Evolutionary conservation across 2,888 invertebrate genomes (phyloP).

Genomic region (Chymomyza amoena): DNA sequence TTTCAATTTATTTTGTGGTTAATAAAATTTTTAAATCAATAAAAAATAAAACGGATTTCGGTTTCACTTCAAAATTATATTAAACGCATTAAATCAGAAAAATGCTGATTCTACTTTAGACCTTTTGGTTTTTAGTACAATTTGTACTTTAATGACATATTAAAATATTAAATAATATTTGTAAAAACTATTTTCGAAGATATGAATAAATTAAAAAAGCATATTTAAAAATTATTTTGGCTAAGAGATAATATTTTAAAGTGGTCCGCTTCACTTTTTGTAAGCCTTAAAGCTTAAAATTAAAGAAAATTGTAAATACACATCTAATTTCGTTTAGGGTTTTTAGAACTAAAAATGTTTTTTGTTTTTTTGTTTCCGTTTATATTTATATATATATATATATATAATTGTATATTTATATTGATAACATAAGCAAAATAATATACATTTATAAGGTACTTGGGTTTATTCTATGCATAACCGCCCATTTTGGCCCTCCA

Average conservation of each 20-base stretch:
- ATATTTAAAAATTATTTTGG: too few relatives aligned
- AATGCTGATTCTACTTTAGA: too few relatives aligned
- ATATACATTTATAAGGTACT: slow-evolving; percentile 70
- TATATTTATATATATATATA: not conserved
- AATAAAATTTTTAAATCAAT: too few relatives aligned
- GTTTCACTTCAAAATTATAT: too few relatives aligned
- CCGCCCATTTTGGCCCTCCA: not conserved
- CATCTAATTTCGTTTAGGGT: not conserved
- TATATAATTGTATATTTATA: slow-evolving; percentile 14
- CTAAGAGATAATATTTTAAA: not conserved
- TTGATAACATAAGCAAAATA: slow-evolving; percentile 55
- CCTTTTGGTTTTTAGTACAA: too few relatives aligned
- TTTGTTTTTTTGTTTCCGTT: not conserved
- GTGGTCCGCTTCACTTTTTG: not conserved
- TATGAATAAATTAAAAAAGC: too few relatives aligned
- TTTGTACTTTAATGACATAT: too few relatives aligned
- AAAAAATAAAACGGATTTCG: too few relatives aligned
- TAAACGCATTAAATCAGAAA: too few relatives aligned
- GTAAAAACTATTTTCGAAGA: too few relatives aligned
- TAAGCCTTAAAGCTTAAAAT: not conserved
- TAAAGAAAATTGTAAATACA: not conserved
- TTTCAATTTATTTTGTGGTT: too few relatives aligned
- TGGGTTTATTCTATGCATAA: slow-evolving; percentile 59
- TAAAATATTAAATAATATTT: too few relatives aligned
- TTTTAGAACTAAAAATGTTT: slow-evolving; percentile 49